phyloP scores from a whole-genome alignment of 2,113 vertebrate genomes.

The Orcinus orca region DNA sequence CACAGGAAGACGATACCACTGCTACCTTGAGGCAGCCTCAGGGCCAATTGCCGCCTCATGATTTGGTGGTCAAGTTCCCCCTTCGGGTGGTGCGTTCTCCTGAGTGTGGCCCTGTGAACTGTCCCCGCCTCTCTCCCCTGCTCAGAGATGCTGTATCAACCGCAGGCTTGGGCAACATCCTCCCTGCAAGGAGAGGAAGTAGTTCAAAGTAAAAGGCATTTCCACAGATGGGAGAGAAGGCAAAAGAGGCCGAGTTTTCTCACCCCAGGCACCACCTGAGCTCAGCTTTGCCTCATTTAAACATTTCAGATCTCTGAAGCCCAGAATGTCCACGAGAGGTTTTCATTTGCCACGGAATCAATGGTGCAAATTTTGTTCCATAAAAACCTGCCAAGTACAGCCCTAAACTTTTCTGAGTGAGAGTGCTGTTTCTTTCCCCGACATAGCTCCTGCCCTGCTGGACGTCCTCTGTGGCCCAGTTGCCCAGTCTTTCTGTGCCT shows the following conservation, averaged over 20 bases:
- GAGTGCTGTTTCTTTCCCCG: background rate
- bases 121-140: background rate
- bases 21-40: background rate
- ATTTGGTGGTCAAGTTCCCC: background rate
- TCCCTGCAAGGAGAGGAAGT: background rate
- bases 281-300: slow-evolving; percentile 41
- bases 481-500: background rate
- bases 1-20: background rate
- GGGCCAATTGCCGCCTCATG: accelerated
- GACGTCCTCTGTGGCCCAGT: background rate
- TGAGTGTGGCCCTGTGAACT: background rate
- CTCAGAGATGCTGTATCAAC: slow-evolving; percentile 6
- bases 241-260: slow-evolving; percentile 20
- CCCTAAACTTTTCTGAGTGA: slow-evolving; percentile 27
- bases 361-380: slow-evolving; percentile 65
- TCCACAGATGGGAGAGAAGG: slow-evolving; percentile 24
- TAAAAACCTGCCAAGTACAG: slow-evolving; percentile 59
- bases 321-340: slow-evolving; percentile 49
- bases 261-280: slow-evolving; percentile 28
- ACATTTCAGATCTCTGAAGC: slow-evolving; percentile 55
- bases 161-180: background rate
- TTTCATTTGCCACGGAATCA: slow-evolving; percentile 51
- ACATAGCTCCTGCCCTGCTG: background rate
- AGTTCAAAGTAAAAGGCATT: slow-evolving; percentile 55
- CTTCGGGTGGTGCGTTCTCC: background rate